Conservation (phyloP, 2,888 invertebrate genomes). For the Dryadula phaetusa region DNA sequence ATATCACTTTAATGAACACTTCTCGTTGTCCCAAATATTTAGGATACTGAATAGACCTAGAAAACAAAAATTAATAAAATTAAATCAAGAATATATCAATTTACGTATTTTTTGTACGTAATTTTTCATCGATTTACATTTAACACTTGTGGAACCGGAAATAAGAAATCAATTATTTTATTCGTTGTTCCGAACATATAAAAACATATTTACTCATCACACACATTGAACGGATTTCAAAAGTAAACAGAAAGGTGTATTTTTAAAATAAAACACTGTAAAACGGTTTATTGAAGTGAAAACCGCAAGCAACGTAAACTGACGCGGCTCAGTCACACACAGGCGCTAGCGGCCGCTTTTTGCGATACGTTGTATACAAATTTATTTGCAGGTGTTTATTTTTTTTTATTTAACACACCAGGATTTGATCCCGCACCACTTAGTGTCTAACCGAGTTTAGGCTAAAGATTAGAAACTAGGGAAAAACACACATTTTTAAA, state of each 20-base stretch:
- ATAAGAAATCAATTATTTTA: neutral
- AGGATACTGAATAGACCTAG: too few species aligned
- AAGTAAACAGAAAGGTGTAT: neutral
- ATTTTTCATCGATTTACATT: too few species aligned
- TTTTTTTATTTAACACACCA: neutral
- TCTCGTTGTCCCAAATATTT: too few species aligned
- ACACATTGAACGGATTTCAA: neutral
- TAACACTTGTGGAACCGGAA: neutral
- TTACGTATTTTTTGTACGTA: too few species aligned
- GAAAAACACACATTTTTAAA: too few species aligned
- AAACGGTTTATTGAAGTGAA: neutral
- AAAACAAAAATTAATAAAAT: too few species aligned
- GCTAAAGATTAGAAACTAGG: too few species aligned
- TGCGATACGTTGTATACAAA: too few species aligned
- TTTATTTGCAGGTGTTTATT: neutral
- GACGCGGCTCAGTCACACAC: conserved; percentile 8
- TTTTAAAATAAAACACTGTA: conserved; percentile 4
- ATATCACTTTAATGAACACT: too few species aligned
- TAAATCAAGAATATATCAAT: too few species aligned
- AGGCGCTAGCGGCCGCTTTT: neutral
- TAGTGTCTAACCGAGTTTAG: too few species aligned
- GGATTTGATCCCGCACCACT: neutral
- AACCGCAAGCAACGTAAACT: neutral
- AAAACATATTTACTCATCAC: neutral
- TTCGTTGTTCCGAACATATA: neutral